A percentile compares a stretch with the other conserved stretches of the same genome.
Conservation (phyloP, 2,797 vertebrate species). For the Melanotaenia parkinsoni region DNA sequence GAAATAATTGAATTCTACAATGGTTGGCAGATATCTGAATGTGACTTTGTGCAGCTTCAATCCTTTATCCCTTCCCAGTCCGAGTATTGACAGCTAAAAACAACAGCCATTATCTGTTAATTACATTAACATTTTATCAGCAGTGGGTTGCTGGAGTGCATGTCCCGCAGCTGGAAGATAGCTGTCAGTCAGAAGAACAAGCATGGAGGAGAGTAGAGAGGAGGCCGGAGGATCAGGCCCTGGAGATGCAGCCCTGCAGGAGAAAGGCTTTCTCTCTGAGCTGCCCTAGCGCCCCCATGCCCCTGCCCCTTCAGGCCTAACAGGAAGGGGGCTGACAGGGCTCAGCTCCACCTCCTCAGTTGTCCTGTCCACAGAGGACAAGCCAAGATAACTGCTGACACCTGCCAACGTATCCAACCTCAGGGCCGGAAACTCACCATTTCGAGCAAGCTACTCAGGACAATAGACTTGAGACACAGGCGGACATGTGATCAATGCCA, state of each 20-base stretch:
- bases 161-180: constrained; percentile 84
- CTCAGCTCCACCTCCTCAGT: constrained; percentile 65
- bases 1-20: constrained; percentile 88
- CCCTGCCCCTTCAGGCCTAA: constrained; percentile 69
- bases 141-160: constrained; percentile 69
- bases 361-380: constrained; percentile 72
- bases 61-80: constrained; percentile 85
- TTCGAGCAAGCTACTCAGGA: constrained; percentile 63
- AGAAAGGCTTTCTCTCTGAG: constrained; percentile 54
- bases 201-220: constrained; percentile 41
- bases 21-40: constrained; percentile 89
- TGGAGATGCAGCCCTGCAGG: constrained; percentile 65
- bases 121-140: constrained; percentile 92
- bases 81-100: constrained; percentile 89
- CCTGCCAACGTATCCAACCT: constrained; percentile 72
- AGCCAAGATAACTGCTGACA: constrained; percentile 80
- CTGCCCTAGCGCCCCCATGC: constrained; percentile 62
- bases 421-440: constrained; percentile 53
- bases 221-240: constrained; percentile 55
- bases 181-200: constrained; percentile 82
- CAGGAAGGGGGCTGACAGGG: constrained; percentile 73
- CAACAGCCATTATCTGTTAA: constrained; percentile 91
- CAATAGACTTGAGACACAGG: constrained; percentile 62
- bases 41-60: constrained; percentile 86
- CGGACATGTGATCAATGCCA: constrained; percentile 51